Percentiles rank a stretch among this genome's conserved stretches.
Evolutionary conservation across 2,113 vertebrate species (phyloP).

Genomic region (Rana temporaria): DNA sequence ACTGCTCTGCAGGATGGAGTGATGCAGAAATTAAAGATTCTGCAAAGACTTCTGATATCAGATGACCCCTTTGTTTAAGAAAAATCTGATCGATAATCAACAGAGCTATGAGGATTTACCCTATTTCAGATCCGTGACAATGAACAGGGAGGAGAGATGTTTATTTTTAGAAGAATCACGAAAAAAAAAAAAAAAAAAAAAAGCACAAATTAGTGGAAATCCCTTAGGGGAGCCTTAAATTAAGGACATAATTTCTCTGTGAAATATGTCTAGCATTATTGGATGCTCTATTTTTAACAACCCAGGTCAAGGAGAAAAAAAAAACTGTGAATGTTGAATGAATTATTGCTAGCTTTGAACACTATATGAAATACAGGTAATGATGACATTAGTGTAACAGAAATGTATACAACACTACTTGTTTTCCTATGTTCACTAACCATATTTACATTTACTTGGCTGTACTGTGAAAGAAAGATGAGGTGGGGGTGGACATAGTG

Average conservation of each 20-base stretch:
- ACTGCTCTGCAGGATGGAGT: not conserved
- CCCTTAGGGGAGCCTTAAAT: constrained; percentile 69
- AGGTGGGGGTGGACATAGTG: too few species aligned
- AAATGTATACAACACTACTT: too few species aligned
- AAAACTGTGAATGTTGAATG: not conserved
- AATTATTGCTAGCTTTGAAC: not conserved
- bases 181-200: constrained; percentile 65
- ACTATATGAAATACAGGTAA: not conserved
- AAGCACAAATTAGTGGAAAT: constrained; percentile 40
- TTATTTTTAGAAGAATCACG: constrained; percentile 73
- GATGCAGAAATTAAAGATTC: constrained; percentile 48
- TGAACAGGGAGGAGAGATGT: constrained; percentile 63
- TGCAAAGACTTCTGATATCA: constrained; percentile 63
- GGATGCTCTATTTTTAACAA: constrained; percentile 59
- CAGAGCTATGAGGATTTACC: constrained; percentile 55
- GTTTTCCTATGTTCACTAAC: too few species aligned
- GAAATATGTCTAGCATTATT: constrained; percentile 67
- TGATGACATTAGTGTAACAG: too few species aligned
- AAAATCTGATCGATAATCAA: constrained; percentile 53
- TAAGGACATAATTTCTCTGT: constrained; percentile 67
- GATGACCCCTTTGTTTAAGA: constrained; percentile 61
- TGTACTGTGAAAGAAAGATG: too few species aligned
- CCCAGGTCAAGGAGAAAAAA: not conserved
- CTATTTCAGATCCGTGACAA: constrained; percentile 65
- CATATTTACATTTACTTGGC: too few species aligned